A percentile compares a stretch with the other conserved stretches of the same genome.
phyloP scores from a whole-genome alignment of 2,113 vertebrate genomes.

The Eudyptes chrysolophus region DNA sequence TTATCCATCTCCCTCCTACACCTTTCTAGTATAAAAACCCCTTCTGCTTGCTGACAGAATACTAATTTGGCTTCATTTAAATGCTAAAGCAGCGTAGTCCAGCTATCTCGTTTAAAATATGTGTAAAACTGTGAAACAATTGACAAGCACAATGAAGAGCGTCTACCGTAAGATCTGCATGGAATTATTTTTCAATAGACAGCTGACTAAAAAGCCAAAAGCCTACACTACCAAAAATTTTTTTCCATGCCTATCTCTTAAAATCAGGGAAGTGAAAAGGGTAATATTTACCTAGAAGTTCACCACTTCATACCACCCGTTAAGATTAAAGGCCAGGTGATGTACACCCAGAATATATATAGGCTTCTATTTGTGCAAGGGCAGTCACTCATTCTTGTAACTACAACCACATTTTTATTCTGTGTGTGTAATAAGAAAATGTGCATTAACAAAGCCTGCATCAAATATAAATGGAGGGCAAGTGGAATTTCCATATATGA shows the following conservation, averaged over 20 bases:
- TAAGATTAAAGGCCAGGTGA: background rate
- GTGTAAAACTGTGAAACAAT: slow-evolving; percentile 31
- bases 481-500: background rate
- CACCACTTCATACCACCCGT: background rate
- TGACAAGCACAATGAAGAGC: slow-evolving; percentile 11
- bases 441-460: background rate
- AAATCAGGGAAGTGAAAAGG: background rate
- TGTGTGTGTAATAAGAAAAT: background rate
- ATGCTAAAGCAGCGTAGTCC: slow-evolving; percentile 28
- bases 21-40: slow-evolving; percentile 38
- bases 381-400: background rate
- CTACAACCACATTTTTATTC: background rate
- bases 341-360: background rate
- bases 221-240: background rate
- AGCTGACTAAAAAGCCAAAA: background rate
- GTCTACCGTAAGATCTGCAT: background rate
- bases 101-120: slow-evolving; percentile 44
- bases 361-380: background rate
- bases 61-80: slow-evolving; percentile 68
- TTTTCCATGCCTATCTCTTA: background rate
- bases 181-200: slow-evolving; percentile 1
- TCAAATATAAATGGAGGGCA: background rate
- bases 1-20: slow-evolving; percentile 55
- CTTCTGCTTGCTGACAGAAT: slow-evolving; percentile 60
- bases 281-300: background rate